Evolutionary conservation across 1,140 invertebrate species (phyloP).

Genomic region (Plutomurus gul): DNA sequence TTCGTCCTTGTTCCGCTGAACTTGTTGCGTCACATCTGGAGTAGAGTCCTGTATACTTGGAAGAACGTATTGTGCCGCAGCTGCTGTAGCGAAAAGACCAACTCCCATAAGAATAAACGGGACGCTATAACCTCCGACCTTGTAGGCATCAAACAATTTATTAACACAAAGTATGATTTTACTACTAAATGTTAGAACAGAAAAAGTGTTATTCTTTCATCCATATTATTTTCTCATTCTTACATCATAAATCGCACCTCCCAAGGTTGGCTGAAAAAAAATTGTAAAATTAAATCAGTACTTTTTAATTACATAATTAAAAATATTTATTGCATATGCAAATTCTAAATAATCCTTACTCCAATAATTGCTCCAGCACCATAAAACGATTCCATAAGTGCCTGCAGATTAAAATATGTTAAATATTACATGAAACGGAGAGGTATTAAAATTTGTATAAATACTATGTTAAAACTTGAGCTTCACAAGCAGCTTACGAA

Average conservation of each 20-base stretch:
- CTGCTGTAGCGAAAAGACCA: not conserved
- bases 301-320: not conserved
- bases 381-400: slow-evolving; percentile 49
- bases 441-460: not conserved
- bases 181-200: no score
- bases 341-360: not conserved
- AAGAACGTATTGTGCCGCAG: slow-evolving; percentile 6
- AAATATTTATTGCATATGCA: not conserved
- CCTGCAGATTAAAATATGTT: slow-evolving; percentile 26
- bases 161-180: no score
- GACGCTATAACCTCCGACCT: slow-evolving; percentile 79
- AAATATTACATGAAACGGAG: no score
- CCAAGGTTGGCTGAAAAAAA: slow-evolving; percentile 68
- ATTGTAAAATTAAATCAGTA: not conserved
- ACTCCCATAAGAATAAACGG: slow-evolving; percentile 73
- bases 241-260: slow-evolving; percentile 55
- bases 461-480: not conserved
- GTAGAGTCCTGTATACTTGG: slow-evolving; percentile 57
- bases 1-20: slow-evolving; percentile 63
- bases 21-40: not conserved
- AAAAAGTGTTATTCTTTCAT: no score
- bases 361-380: slow-evolving; percentile 71
- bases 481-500: slow-evolving; percentile 59
- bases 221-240: no score
- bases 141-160: no score